Percentiles rank a stretch among this genome's conserved stretches.
phyloP scores from a whole-genome alignment of 2,888 invertebrate genomes.

The Amiota minor region DNA sequence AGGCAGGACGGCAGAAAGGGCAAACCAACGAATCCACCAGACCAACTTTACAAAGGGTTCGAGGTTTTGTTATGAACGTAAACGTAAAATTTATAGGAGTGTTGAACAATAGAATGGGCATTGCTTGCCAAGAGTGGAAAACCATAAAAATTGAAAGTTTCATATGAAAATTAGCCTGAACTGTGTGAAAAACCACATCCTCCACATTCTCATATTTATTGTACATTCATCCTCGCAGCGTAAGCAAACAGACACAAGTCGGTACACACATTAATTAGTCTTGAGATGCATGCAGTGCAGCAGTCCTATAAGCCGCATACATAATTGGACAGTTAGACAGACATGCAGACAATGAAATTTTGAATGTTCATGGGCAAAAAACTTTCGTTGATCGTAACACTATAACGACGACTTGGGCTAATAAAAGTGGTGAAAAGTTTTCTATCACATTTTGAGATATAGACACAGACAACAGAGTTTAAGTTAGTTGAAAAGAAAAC shows the following conservation, averaged over 20 bases:
- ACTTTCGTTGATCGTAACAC: not conserved
- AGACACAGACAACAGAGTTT: no score
- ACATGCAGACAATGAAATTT: not conserved
- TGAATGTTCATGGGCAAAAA: not conserved
- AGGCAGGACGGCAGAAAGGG: not conserved
- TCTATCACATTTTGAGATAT: no score
- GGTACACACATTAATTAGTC: conserved; percentile 7
- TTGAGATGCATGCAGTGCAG: not conserved
- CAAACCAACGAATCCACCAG: not conserved
- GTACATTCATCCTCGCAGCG: not conserved
- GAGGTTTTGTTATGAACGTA: no score
- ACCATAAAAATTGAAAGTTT: conserved; percentile 24
- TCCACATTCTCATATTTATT: not conserved
- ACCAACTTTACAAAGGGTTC: no score
- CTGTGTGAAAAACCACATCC: conserved; percentile 17
- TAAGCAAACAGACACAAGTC: not conserved
- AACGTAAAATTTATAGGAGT: not conserved
- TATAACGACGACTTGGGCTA: no score
- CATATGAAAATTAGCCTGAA: conserved; percentile 28
- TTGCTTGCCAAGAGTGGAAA: conserved; percentile 15
- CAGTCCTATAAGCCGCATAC: no score
- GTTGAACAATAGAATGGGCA: not conserved
- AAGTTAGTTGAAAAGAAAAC: not conserved
- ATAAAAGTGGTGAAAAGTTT: no score
- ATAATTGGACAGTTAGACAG: no score